A percentile compares a stretch with the other conserved stretches of the same genome.
phyloP scores from a whole-genome alignment of 1,140 invertebrate genomes.

The Aethina tumida region DNA sequence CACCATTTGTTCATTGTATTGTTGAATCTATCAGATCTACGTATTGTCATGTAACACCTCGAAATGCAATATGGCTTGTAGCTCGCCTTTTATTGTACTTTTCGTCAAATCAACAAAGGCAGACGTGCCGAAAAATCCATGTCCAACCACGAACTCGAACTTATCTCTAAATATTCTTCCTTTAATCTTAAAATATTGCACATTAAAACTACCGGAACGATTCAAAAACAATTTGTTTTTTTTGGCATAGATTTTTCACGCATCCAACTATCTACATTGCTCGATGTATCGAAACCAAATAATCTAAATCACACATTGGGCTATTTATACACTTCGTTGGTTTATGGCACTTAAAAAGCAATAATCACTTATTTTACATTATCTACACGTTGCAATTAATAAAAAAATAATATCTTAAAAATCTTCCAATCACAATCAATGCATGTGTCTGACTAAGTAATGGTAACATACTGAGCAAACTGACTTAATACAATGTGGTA shows the following conservation, averaged over 20 bases:
- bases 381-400: conserved; percentile 23
- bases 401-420: conserved; percentile 25
- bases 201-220: no score
- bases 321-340: conserved; percentile 17
- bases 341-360: conserved; percentile 29
- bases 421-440: conserved; percentile 23
- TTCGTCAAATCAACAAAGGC: conserved; percentile 30
- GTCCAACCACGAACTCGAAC: no score
- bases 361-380: conserved; percentile 22
- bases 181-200: no score
- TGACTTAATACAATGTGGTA: conserved; percentile 1
- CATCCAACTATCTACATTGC: conserved; percentile 12
- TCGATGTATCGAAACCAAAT: conserved; percentile 31
- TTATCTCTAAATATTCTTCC: no score
- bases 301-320: conserved; percentile 13
- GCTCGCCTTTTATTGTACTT: conserved; percentile 31
- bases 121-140: no score
- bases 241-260: no score
- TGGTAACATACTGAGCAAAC: background rate
- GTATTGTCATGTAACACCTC: conserved; percentile 36
- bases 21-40: conserved; percentile 34
- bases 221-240: no score
- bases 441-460: background rate
- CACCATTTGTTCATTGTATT: conserved; percentile 39
- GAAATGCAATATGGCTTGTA: conserved; percentile 24